Evolutionary conservation across 2,113 vertebrate species (phyloP).

Genomic region (Chaetorhynchus papuensis): DNA sequence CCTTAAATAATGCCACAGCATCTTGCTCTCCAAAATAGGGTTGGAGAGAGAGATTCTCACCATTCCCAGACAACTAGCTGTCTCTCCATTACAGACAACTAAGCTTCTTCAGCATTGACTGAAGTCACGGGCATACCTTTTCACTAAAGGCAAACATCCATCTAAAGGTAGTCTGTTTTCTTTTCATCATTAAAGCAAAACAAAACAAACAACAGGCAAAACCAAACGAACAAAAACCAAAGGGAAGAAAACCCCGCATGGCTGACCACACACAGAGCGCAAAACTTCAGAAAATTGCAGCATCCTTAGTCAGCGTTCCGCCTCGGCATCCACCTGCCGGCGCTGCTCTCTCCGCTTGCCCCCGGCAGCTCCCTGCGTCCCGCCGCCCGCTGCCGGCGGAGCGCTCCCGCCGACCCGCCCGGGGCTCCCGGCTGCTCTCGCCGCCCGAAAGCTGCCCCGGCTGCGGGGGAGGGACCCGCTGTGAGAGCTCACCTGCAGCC

Average conservation of each 20-base stretch:
- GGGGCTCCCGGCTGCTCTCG: background rate
- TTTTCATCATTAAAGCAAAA: background rate
- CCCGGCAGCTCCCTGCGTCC: background rate
- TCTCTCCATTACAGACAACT: background rate
- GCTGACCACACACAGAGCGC: background rate
- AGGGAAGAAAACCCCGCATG: rapidly evolving
- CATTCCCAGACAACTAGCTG: too few relatives aligned
- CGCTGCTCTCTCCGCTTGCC: rapidly evolving
- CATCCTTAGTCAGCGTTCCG: rapidly evolving
- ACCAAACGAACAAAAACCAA: background rate
- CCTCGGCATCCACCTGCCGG: background rate
- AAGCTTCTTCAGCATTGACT: too few relatives aligned
- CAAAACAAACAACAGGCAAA: background rate
- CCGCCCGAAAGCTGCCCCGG: background rate
- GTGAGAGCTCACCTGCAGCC: background rate
- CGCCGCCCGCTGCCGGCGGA: background rate
- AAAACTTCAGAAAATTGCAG: background rate
- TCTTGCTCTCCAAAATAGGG: background rate
- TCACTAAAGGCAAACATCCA: too few relatives aligned
- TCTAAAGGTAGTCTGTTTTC: background rate
- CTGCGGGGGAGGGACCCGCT: rapidly evolving
- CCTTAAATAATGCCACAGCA: background rate
- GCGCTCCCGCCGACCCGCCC: background rate
- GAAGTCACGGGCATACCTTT: background rate
- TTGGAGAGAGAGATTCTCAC: background rate